Conservation (phyloP, 2,113 vertebrate genomes). For the Tiliqua scincoides region DNA sequence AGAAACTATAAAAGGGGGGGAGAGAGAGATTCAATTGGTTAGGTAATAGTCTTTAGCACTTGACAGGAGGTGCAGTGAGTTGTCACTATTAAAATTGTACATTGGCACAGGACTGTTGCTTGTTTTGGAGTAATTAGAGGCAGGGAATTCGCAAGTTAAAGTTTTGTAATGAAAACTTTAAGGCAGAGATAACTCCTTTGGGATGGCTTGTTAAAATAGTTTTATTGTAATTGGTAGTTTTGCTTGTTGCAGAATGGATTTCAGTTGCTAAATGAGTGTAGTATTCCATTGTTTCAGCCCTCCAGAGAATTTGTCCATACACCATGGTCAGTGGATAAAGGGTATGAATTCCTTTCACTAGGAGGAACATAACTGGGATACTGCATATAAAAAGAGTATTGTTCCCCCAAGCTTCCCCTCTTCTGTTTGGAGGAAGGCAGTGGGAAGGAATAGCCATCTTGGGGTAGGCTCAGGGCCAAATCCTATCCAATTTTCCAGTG, state of each 20-base stretch:
- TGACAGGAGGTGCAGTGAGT: background rate
- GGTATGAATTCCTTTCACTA: background rate
- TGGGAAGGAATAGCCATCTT: background rate
- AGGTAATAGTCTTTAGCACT: background rate
- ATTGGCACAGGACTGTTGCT: slow-evolving; percentile 14
- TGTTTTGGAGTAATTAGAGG: background rate
- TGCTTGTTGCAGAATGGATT: background rate
- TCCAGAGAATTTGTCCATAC: slow-evolving; percentile 1
- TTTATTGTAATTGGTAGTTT: slow-evolving; percentile 15
- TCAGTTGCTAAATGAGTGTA: slow-evolving; percentile 15
- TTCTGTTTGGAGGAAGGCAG: background rate
- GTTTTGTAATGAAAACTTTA: background rate
- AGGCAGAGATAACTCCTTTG: slow-evolving; percentile 2
- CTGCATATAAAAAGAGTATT: slow-evolving; percentile 2
- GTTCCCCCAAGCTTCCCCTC: background rate
- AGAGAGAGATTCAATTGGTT: slow-evolving; percentile 14
- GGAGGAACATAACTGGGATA: background rate
- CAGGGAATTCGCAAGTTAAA: background rate
- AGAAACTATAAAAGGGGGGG: slow-evolving; percentile 11
- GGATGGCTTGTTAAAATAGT: slow-evolving; percentile 18
- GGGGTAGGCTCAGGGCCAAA: background rate
- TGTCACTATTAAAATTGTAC: background rate
- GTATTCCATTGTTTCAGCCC: slow-evolving; percentile 8
- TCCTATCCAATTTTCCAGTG: no score
- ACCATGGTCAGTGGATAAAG: background rate